phyloP scores from a whole-genome alignment of 1,140 invertebrate genomes.

The Zaprionus kolodkinae region DNA sequence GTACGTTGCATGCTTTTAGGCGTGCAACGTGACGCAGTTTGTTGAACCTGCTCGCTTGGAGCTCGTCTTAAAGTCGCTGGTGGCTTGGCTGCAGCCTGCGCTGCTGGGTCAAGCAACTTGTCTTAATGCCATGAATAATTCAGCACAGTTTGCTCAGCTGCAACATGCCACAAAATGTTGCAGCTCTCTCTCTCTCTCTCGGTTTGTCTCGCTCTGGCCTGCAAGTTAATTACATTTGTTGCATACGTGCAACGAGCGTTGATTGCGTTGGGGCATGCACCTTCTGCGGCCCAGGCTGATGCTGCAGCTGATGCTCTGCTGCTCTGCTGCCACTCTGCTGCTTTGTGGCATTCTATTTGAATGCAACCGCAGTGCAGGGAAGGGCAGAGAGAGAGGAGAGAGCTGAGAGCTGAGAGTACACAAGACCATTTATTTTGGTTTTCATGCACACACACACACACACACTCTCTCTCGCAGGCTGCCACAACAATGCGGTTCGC shows the following conservation, averaged over 20 bases:
- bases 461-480: conserved; percentile 3
- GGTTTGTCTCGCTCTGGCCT: conserved; percentile 42
- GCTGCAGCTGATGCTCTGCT: too few species aligned
- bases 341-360: conserved; percentile 29
- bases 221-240: conserved; percentile 78
- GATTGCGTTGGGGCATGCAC: conserved; percentile 58
- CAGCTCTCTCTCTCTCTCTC: background rate
- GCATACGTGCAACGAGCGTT: conserved; percentile 63
- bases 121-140: conserved; percentile 74
- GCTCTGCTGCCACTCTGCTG: background rate
- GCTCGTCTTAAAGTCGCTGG: conserved; percentile 26
- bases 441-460: conserved; percentile 22
- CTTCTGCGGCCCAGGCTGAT: conserved; percentile 9
- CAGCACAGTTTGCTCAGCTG: conserved; percentile 44
- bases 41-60: conserved; percentile 61
- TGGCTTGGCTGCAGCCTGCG: conserved; percentile 10
- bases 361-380: conserved; percentile 27
- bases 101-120: conserved; percentile 73
- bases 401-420: conserved; percentile 9
- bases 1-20: conserved; percentile 74
- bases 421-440: conserved; percentile 59
- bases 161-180: conserved; percentile 40
- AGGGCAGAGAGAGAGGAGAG: conserved; percentile 1
- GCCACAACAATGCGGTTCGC: conserved; percentile 47
- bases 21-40: conserved; percentile 76